Conservation (phyloP, 2,113 vertebrate genomes). For the Eubucco bourcierii region DNA sequence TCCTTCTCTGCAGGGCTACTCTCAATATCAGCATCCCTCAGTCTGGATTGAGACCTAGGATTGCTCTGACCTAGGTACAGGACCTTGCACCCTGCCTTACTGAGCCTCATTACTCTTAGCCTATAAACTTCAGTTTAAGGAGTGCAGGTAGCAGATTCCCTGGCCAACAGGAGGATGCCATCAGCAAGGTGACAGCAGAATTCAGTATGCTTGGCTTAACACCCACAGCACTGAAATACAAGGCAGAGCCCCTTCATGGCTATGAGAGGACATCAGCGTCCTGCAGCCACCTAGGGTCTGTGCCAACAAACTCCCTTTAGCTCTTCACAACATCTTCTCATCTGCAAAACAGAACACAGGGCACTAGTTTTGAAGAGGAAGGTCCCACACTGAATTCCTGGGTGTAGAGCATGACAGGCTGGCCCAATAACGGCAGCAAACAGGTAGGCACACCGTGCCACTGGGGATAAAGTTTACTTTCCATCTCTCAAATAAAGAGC, state of each 20-base stretch:
- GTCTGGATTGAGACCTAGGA: too few relatives aligned
- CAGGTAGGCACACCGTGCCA: not conserved
- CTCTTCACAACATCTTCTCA: not conserved
- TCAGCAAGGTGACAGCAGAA: not conserved
- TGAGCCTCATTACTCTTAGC: not conserved
- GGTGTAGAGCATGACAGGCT: rapidly evolving
- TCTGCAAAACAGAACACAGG: not conserved
- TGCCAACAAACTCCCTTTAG: not conserved
- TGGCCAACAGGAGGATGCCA: not conserved
- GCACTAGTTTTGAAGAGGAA: not conserved
- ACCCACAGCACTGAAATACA: not conserved
- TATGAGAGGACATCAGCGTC: not conserved
- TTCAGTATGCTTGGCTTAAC: not conserved
- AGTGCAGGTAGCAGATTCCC: not conserved
- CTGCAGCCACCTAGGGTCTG: not conserved
- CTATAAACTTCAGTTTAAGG: not conserved
- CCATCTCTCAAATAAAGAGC: not conserved
- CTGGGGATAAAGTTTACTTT: not conserved
- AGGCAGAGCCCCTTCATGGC: not conserved
- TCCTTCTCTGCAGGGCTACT: too few relatives aligned
- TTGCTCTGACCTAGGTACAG: too few relatives aligned
- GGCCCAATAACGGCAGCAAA: not conserved
- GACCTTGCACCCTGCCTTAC: too few relatives aligned
- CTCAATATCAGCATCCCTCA: too few relatives aligned
- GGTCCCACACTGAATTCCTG: not conserved